A percentile compares a stretch with the other conserved stretches of the same genome.
Conservation (phyloP, 2,113 vertebrate genomes). For the Ceyx melanurus region DNA sequence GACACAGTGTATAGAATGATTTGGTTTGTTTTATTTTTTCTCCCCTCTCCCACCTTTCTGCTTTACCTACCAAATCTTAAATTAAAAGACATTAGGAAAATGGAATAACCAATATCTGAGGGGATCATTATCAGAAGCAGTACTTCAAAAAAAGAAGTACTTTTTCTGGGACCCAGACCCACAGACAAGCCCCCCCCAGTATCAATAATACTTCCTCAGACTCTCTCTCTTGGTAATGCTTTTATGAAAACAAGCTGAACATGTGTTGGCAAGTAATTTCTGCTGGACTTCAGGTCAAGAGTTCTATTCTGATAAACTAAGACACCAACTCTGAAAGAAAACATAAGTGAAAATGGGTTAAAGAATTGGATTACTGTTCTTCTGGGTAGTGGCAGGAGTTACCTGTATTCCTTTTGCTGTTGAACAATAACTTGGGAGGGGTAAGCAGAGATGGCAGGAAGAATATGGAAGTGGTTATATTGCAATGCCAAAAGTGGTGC, state of each 20-base stretch:
- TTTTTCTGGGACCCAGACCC: fast-evolving
- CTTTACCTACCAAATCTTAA: not conserved
- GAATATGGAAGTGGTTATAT: not conserved
- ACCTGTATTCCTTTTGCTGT: not conserved
- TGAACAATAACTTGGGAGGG: not conserved
- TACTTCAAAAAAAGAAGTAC: not conserved
- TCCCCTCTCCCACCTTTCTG: not conserved
- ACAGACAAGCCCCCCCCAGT: not conserved
- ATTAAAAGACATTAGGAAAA: not conserved
- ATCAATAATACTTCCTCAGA: not conserved
- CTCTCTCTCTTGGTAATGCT: not conserved
- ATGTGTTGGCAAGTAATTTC: not conserved
- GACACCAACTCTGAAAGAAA: not conserved
- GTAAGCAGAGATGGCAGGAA: not conserved
- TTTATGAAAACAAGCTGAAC: not conserved
- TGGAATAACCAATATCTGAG: not conserved
- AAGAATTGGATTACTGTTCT: not conserved
- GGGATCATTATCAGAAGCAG: not conserved
- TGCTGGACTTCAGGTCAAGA: not conserved
- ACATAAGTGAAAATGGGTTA: not conserved
- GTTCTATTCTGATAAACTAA: not conserved
- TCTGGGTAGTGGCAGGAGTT: not conserved
- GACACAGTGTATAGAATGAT: not conserved
- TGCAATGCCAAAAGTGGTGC: not conserved
- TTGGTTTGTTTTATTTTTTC: not conserved